Conservation (phyloP, 2,888 invertebrate genomes). For the Mythimna impura region DNA sequence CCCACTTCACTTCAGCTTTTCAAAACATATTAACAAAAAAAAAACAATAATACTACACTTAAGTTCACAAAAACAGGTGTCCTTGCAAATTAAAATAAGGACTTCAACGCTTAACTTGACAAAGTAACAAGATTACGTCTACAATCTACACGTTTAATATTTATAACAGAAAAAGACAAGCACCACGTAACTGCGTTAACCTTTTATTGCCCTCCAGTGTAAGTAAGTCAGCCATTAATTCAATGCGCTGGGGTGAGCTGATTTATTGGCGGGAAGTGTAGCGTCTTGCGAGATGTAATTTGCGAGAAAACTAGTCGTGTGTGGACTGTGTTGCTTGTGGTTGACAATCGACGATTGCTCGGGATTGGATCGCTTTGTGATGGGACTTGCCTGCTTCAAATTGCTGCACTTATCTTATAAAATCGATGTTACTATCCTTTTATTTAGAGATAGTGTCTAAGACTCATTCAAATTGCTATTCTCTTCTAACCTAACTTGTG, state of each 20-base stretch:
- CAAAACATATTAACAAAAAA: not conserved
- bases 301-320: constrained; percentile 48
- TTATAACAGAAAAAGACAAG: constrained; percentile 42
- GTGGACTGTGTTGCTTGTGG: constrained; percentile 17
- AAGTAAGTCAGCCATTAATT: constrained; percentile 65
- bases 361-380: constrained; percentile 32
- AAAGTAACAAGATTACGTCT: constrained; percentile 43
- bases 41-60: not conserved
- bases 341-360: constrained; percentile 15
- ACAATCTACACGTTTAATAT: constrained; percentile 47
- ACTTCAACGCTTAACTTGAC: constrained; percentile 10
- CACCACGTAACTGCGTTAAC: constrained; percentile 53
- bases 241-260: constrained; percentile 57
- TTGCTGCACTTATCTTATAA: constrained; percentile 18
- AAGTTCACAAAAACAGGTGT: constrained; percentile 1
- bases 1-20: no score
- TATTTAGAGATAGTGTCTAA: not conserved
- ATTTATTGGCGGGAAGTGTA: constrained; percentile 62
- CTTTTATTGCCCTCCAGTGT: constrained; percentile 62
- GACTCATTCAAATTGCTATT: not conserved
- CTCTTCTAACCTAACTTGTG: not conserved
- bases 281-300: constrained; percentile 57
- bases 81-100: not conserved
- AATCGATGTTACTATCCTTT: constrained; percentile 11
- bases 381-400: not conserved